A percentile compares a stretch with the other conserved stretches of the same genome.
phyloP scores from a whole-genome alignment of 2,113 vertebrate genomes.

The Paramormyrops kingsleyae region DNA sequence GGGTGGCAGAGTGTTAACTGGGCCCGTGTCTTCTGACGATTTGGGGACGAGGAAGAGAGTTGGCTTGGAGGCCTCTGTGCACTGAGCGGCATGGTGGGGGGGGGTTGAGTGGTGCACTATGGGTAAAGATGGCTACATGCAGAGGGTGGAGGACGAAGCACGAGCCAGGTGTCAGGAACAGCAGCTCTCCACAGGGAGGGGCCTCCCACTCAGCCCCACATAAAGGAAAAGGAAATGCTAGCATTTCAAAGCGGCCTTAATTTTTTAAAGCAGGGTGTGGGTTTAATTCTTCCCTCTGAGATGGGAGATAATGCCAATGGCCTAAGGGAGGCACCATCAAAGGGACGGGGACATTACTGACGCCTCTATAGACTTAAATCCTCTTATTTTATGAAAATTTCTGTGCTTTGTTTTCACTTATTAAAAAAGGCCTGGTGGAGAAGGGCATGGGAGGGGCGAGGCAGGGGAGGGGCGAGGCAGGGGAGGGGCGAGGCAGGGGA shows the following conservation, averaged over 20 bases:
- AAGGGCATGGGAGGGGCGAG: neutral
- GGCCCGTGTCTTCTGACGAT: neutral
- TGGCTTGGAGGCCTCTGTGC: neutral
- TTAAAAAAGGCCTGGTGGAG: neutral
- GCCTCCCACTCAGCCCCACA: neutral
- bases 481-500: neutral
- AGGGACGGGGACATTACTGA: conserved; percentile 50
- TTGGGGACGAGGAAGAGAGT: neutral
- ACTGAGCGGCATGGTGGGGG: neutral
- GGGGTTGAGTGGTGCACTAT: neutral
- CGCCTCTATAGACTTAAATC: conserved; percentile 30
- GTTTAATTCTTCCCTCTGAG: conserved; percentile 33
- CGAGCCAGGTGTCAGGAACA: neutral
- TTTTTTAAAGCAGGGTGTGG: conserved; percentile 27
- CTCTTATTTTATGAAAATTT: neutral
- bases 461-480: neutral
- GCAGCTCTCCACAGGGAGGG: neutral
- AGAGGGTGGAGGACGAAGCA: neutral
- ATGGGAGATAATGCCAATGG: conserved; percentile 26
- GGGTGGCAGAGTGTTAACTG: neutral
- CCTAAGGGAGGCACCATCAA: conserved; percentile 36
- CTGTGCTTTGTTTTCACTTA: conserved; percentile 6
- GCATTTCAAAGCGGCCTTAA: conserved; percentile 1
- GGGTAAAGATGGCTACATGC: neutral
- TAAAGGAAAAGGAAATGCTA: neutral